Base-by-base conservation (phyloP, 2,888 invertebrate species). In the Sceliomorpha sp. region DNA sequence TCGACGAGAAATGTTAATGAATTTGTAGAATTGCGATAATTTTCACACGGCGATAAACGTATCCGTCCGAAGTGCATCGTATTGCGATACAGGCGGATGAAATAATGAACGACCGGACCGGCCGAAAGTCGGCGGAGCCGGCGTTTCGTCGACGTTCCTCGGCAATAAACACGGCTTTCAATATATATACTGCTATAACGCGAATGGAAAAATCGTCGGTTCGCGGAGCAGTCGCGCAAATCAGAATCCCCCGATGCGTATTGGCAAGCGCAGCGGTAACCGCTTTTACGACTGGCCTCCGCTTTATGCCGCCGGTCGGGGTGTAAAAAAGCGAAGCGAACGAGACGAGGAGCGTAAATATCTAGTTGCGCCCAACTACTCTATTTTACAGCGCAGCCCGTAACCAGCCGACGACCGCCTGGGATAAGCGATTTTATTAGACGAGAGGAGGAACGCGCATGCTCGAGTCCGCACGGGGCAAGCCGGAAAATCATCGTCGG, bases 331-430 rank as follows among this genome's bases (percentile, higher is more conserved):
- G 29, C 24, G 12, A 13, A 55, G n/a, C n/a, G n/a, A 44, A 55
- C 44, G 34, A 55, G 44, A 55, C 24, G 3, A 26, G 31, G 37
- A 45, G 37, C 56, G 37, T 45, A 56, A 56, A 42, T 45, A 45
- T 45, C 37, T 50, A 50, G 48, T 56, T 45, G 27, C 15, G 20
- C 26, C 37, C 45, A 56, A 56, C 56, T 56, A 56, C 36, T 45
- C 56, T 45, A 45, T 56, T 56, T 56, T 56, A 56, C 45, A 45
- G 26, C 45, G 45, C 37, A 37, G 20, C 45, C 26, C 12, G 37
- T 44, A 55, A 55, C 44, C 32, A 47, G 34, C 10, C 24, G 42
- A 9, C 31, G 8, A n/a, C n/a, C n/a, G n/a, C n/a, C 7, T 31
- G 12, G 39, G 40, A 32, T 32, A 42, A 29, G 14, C 29, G 32